Evolutionary conservation across 2,113 vertebrate genomes (phyloP).

Genomic region (Cyanocitta stelleri): DNA sequence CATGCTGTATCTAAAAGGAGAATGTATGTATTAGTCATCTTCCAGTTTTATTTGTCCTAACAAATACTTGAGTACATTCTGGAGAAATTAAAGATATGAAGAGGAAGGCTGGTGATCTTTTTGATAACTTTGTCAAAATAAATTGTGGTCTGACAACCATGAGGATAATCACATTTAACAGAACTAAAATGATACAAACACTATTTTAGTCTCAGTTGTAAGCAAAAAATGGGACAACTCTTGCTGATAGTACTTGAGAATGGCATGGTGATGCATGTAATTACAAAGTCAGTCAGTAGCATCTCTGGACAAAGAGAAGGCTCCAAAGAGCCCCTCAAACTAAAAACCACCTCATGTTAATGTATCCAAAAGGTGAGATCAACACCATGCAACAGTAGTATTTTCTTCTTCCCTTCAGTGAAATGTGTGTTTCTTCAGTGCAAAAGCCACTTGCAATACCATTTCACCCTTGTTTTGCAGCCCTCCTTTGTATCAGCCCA

Average conservation of each 20-base stretch:
- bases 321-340: neutral
- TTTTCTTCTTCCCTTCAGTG: neutral
- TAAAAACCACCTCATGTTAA: neutral
- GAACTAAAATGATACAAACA: neutral
- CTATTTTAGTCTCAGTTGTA: neutral
- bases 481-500: neutral
- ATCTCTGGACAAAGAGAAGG: neutral
- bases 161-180: neutral
- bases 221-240: neutral
- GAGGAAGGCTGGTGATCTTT: neutral
- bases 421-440: neutral
- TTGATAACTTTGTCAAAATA: neutral
- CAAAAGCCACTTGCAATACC: neutral
- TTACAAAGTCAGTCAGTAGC: neutral
- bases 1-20: neutral
- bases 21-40: neutral
- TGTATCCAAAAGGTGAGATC: neutral
- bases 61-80: neutral
- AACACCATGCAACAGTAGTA: fast-evolving
- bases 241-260: neutral
- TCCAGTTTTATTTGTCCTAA: conserved; percentile 3
- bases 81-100: neutral
- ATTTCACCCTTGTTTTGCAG: neutral
- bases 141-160: neutral
- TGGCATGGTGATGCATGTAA: fast-evolving